These are phyloP conservation scores for Itoplectis maculator DNA, from an alignment of 2,888 invertebrate genomes.

Conservation along the genomic window DNA sequence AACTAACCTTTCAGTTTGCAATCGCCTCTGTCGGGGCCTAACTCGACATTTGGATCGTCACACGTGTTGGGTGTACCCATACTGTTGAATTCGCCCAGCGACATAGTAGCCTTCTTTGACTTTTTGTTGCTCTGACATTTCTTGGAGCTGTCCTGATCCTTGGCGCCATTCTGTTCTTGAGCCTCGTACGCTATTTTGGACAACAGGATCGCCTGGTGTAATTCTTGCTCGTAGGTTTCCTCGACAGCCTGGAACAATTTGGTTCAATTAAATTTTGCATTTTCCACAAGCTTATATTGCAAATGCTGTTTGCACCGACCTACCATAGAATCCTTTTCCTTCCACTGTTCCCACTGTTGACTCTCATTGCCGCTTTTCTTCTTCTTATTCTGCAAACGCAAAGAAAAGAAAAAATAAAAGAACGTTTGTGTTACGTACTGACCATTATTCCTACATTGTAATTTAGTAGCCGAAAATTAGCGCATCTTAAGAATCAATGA, in stretches of 20 bases:
- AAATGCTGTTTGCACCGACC: constrained; percentile 77
- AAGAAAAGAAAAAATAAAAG: constrained; percentile 59
- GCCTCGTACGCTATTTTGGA: constrained; percentile 88
- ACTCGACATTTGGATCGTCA: constrained; percentile 23
- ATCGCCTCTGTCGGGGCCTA: constrained; percentile 41
- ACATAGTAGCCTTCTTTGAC: constrained; percentile 90
- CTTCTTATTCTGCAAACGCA: constrained; percentile 82
- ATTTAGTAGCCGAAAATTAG: too few relatives aligned
- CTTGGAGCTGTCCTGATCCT: constrained; percentile 86
- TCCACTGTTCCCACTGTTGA: constrained; percentile 91
- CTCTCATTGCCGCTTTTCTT: constrained; percentile 85
- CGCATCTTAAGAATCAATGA: too few relatives aligned
- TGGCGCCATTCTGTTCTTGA: constrained; percentile 74
- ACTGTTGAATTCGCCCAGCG: constrained; percentile 90
- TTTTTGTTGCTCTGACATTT: constrained; percentile 84
- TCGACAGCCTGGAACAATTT: constrained; percentile 82
- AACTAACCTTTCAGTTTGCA: constrained; percentile 75
- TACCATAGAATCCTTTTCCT: constrained; percentile 89
- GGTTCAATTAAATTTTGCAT: too few relatives aligned
- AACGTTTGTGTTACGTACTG: too few relatives aligned
- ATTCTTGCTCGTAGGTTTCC: constrained; percentile 85
- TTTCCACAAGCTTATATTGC: too few relatives aligned
- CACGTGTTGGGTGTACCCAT: constrained; percentile 81
- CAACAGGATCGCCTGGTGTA: constrained; percentile 89
- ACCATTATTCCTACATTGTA: too few relatives aligned